Evolutionary conservation across 2,113 vertebrate genomes (phyloP).

Genomic region (Malurus melanocephalus): DNA sequence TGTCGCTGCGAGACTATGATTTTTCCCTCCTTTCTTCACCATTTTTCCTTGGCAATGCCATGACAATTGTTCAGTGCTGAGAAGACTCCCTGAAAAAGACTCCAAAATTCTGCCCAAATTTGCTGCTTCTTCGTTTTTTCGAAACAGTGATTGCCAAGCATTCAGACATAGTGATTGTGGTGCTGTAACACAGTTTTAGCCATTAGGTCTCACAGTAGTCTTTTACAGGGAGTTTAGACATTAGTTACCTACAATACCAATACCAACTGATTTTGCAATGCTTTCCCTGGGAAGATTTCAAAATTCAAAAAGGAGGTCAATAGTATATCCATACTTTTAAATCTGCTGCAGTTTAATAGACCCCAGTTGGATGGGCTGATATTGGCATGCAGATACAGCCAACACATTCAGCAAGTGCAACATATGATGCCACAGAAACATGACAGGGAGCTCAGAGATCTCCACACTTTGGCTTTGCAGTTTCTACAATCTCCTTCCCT

Average conservation of each 20-base stretch:
- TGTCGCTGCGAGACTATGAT: not conserved
- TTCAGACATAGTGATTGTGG: not conserved
- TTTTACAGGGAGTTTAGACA: not conserved
- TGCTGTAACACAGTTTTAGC: not conserved
- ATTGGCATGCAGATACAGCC: not conserved
- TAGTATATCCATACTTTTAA: not conserved
- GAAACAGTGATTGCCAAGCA: not conserved
- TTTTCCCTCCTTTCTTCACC: not conserved
- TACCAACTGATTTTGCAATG: not conserved
- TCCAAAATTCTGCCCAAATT: not conserved
- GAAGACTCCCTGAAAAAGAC: not conserved
- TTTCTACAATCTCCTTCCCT: not conserved
- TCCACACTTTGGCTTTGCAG: accelerated
- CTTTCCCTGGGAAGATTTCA: not conserved
- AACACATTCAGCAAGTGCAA: not conserved
- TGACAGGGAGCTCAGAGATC: not conserved
- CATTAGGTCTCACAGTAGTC: not conserved
- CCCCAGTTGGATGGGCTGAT: accelerated
- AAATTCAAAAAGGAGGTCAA: not conserved
- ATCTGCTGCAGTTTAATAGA: not conserved
- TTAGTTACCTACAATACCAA: not conserved
- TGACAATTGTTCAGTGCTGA: not conserved
- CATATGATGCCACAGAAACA: accelerated
- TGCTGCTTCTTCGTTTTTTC: not conserved
- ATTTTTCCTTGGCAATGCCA: not conserved